Evolutionary conservation across 2,888 invertebrate species (phyloP), one percentile per base, ranked within the genome.

Genomic region (Caenorhabditis afra): DNA sequence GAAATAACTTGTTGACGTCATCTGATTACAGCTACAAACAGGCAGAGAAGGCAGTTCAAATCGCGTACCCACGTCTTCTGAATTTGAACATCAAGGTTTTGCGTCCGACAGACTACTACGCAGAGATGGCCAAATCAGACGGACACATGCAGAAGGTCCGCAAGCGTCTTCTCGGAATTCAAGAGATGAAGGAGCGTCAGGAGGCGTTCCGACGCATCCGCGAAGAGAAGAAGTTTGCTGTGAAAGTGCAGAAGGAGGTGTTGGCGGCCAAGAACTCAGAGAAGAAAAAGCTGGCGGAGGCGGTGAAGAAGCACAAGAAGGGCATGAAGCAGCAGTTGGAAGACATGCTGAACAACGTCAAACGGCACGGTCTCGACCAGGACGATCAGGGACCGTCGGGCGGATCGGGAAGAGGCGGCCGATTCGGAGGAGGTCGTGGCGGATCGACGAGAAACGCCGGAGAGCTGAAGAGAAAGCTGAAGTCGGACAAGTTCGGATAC

Each of bases 51-150:
- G 94, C 97, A 0, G 95, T 95, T 0, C 86, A 95, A 29, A 94
- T 95, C 81, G 95, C 94, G 0, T 93, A 98, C 22, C 93, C 94
- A 53, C 93, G 93, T 83, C 91, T 99, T 10, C 94, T 95, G 78
- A 93, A 93, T 12, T 53, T 81, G 44, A 70, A 74, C 1, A 81
- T 83, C 50, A 83, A 82, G 61, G 84, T 84, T 0, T 94, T 93
- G 89, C 93, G 95, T 91, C 99, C 99, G 0, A 95, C 95, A 68
- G 98, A 98, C 91, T 99, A 96, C 91, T 98, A 97, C 91, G 99
- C 98, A 0, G 96, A 99, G 92, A 99, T 99, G 99, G 96, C 96
- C 0, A 99, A 99, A 91, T 93, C 95, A 14, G 99, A 99, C 91
- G 94, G 93, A 39, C 99, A 99, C 89, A 99, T 99, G 99, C 96